Conservation (phyloP, 2,888 invertebrate species). For the Criorhina ranunculi region DNA sequence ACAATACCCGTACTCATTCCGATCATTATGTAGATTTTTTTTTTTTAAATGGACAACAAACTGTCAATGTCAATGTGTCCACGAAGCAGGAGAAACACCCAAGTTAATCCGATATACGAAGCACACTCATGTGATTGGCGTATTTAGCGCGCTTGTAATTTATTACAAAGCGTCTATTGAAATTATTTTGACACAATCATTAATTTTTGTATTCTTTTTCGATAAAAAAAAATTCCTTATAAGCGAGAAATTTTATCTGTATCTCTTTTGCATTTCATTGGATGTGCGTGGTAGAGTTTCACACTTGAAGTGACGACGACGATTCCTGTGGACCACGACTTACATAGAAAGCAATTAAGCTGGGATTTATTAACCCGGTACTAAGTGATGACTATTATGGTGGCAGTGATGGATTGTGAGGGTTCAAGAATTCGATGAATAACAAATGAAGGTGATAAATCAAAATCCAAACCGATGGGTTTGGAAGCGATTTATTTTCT, state of each 20-base stretch:
- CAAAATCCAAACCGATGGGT: constrained; percentile 3
- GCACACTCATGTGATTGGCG: constrained; percentile 46
- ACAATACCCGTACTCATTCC: constrained; percentile 47
- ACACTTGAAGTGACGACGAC: constrained; percentile 25
- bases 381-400: constrained; percentile 42
- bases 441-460: constrained; percentile 24
- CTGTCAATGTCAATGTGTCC: constrained; percentile 58
- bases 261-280: constrained; percentile 40
- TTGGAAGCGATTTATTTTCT: not conserved
- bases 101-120: constrained; percentile 23
- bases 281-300: constrained; percentile 14
- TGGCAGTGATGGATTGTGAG: constrained; percentile 26
- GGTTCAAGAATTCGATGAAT: constrained; percentile 36
- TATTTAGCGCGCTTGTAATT: constrained; percentile 57
- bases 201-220: constrained; percentile 44
- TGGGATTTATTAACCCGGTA: constrained; percentile 38
- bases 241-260: constrained; percentile 41
- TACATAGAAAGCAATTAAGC: constrained; percentile 34
- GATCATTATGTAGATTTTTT: constrained; percentile 48
- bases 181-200: constrained; percentile 68
- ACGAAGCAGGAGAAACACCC: constrained; percentile 36
- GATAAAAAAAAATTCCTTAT: constrained; percentile 41
- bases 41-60: constrained; percentile 41
- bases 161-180: constrained; percentile 57
- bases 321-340: constrained; percentile 23